A percentile compares a stretch with the other conserved stretches of the same genome.
Evolutionary conservation across 2,113 vertebrate genomes (phyloP).

Genomic region (Rhodinocichla rosea): DNA sequence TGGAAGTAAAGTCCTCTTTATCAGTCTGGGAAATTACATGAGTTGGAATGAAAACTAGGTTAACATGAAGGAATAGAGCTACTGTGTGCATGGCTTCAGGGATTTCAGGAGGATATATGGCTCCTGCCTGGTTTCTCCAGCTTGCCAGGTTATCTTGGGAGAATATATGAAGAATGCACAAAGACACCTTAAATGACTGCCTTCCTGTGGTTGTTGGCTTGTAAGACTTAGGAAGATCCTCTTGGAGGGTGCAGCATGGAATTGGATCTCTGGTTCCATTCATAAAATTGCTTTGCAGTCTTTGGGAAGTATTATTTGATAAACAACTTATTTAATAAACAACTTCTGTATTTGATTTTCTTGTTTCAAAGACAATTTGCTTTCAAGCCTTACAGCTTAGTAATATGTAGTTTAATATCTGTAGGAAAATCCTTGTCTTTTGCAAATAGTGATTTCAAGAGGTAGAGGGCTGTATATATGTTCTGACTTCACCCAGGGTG

Average conservation of each 20-base stretch:
- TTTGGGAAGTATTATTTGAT: neutral
- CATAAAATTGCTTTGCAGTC: neutral
- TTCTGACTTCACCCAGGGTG: neutral
- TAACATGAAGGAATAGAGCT: neutral
- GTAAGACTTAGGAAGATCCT: neutral
- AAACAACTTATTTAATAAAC: neutral
- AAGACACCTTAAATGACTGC: neutral
- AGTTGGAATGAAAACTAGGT: neutral
- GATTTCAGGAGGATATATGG: neutral
- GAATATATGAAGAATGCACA: neutral
- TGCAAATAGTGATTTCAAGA: neutral
- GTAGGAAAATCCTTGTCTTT: neutral
- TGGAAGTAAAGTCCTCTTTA: neutral
- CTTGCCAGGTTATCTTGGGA: neutral
- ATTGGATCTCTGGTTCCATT: neutral
- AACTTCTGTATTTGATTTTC: neutral
- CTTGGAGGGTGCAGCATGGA: neutral
- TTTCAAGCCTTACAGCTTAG: neutral
- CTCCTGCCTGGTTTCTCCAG: neutral
- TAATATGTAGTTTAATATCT: neutral
- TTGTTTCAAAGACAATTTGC: neutral
- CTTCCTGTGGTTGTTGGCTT: neutral
- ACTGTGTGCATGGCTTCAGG: neutral
- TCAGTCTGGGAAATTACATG: neutral
- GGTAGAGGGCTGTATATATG: neutral